Conservation (phyloP, 1,140 invertebrate genomes). For the Oedothorax gibbosus region DNA sequence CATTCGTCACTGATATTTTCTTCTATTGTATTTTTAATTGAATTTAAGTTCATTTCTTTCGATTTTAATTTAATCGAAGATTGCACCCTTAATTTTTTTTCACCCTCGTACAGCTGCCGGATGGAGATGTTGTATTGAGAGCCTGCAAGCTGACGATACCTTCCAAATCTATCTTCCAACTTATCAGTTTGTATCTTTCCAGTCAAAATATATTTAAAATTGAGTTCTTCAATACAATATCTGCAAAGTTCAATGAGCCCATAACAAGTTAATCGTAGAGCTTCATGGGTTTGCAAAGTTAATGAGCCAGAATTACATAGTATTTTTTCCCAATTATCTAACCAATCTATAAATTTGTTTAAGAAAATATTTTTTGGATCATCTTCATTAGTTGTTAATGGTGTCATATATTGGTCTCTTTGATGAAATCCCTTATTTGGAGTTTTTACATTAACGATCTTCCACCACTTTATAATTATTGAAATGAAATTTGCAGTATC, state of each 20-base stretch:
- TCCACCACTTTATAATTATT: slow-evolving; percentile 48
- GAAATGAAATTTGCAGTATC: slow-evolving; percentile 44
- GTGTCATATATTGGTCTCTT: slow-evolving; percentile 36
- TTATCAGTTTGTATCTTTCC: slow-evolving; percentile 54
- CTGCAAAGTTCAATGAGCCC: slow-evolving; percentile 35
- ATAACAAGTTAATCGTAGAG: slow-evolving; percentile 36
- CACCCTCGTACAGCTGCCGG: slow-evolving; percentile 44
- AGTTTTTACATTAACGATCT: slow-evolving; percentile 56
- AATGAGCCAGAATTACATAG: slow-evolving; percentile 8
- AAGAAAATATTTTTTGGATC: slow-evolving; percentile 34
- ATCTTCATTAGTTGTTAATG: slow-evolving; percentile 47
- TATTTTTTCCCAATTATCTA: slow-evolving; percentile 49
- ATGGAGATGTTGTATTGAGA: slow-evolving; percentile 29
- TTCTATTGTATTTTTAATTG: no score
- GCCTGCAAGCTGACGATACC: slow-evolving; percentile 54
- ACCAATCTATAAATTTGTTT: slow-evolving; percentile 46
- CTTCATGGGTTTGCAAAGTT: slow-evolving; percentile 38
- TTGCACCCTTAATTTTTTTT: slow-evolving; percentile 35
- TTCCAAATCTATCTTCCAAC: slow-evolving; percentile 40
- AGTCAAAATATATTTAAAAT: slow-evolving; percentile 30
- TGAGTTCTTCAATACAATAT: slow-evolving; percentile 28
- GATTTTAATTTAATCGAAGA: no score
- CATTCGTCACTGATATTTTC: no score
- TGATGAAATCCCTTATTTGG: slow-evolving; percentile 23
- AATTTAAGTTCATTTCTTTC: no score